A percentile compares a stretch with the other conserved stretches of the same genome.
These are phyloP conservation scores for Lottia scabra DNA, from an alignment of 2,888 invertebrate species.

Conservation along the genomic window DNA sequence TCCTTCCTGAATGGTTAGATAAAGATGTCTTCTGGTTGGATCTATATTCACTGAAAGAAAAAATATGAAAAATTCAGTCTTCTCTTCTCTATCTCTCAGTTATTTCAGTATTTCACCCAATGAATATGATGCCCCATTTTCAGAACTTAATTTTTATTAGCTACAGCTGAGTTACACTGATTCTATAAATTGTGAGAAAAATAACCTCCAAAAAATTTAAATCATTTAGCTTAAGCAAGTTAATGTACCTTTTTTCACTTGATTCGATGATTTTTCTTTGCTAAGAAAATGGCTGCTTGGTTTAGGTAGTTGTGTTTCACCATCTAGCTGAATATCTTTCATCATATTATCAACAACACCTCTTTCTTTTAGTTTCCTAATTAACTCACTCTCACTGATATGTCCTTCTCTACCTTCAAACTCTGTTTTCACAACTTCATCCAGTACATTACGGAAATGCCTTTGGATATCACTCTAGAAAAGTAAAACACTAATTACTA, in stretches of 20 bases:
- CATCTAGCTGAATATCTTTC: constrained; percentile 60
- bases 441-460: constrained; percentile 57
- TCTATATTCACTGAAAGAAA: constrained; percentile 61
- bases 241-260: constrained; percentile 49
- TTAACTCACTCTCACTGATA: constrained; percentile 66
- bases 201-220: not conserved
- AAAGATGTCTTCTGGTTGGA: constrained; percentile 63
- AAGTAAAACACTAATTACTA: not conserved
- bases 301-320: constrained; percentile 31
- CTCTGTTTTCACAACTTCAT: constrained; percentile 56
- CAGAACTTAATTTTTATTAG: no score
- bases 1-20: constrained; percentile 63
- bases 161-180: no score
- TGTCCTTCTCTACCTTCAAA: constrained; percentile 39
- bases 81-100: no score
- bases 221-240: not conserved
- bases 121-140: no score
- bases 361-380: constrained; percentile 65
- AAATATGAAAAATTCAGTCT: not conserved
- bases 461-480: constrained; percentile 60
- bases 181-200: no score
- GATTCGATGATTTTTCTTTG: constrained; percentile 47
- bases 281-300: constrained; percentile 60
- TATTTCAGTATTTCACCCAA: no score
- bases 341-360: constrained; percentile 64